phyloP scores from a whole-genome alignment of 1,140 invertebrate genomes.

The Antheraea pernyi region DNA sequence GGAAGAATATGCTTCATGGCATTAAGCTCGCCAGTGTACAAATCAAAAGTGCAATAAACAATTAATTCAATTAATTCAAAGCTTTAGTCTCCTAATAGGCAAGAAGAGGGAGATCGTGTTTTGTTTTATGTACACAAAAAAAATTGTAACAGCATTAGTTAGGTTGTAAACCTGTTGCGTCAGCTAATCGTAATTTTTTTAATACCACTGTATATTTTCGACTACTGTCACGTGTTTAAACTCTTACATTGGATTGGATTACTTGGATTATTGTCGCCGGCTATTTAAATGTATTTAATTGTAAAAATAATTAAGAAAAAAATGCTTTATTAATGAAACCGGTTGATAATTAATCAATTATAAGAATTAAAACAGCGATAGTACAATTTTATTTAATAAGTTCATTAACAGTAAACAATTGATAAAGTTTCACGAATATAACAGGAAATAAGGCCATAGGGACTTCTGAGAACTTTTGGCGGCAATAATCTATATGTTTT shows the following conservation, averaged over 20 bases:
- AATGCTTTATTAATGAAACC: no score
- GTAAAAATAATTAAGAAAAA: no score
- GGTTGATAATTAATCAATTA: background rate
- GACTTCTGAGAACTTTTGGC: background rate
- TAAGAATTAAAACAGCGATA: background rate
- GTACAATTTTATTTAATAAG: background rate
- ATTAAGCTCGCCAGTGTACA: no score
- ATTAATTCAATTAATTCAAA: no score
- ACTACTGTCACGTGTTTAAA: background rate
- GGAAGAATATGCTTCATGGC: no score
- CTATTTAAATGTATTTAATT: no score
- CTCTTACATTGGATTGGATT: background rate
- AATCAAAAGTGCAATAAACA: no score
- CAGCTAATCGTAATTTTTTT: background rate
- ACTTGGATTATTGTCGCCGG: no score
- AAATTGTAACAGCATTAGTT: background rate
- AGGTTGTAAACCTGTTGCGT: background rate
- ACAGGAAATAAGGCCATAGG: background rate
- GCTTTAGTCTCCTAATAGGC: no score
- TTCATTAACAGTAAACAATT: slow-evolving; percentile 1
- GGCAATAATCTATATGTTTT: background rate
- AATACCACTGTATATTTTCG: background rate
- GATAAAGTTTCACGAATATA: background rate
- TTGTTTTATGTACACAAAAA: no score
- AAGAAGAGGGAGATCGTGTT: no score